A percentile compares a stretch with the other conserved stretches of the same genome.
These are phyloP conservation scores for Heliothis peltigera DNA, from an alignment of 2,888 invertebrate genomes.

Conservation along the genomic window DNA sequence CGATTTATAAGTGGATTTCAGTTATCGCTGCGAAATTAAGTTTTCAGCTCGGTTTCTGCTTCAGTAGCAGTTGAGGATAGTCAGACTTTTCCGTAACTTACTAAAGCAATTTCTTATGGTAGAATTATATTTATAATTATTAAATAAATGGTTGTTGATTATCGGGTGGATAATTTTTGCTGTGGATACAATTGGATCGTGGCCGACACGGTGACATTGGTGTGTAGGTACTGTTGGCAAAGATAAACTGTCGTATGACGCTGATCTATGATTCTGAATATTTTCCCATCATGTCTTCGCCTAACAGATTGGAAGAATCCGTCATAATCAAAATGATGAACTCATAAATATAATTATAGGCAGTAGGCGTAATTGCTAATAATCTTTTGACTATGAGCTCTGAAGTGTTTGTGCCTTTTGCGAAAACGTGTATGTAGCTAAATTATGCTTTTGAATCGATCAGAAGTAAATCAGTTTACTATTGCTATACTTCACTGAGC, in stretches of 20 bases:
- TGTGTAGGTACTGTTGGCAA: slow-evolving; percentile 70
- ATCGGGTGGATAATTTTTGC: slow-evolving; percentile 55
- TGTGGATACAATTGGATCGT: slow-evolving; percentile 72
- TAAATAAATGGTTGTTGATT: slow-evolving; percentile 55
- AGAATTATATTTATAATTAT: slow-evolving; percentile 33
- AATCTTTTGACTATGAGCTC: slow-evolving; percentile 32
- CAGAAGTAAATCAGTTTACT: background rate
- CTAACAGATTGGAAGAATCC: slow-evolving; percentile 41
- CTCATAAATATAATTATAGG: slow-evolving; percentile 38
- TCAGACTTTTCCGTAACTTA: slow-evolving; percentile 9
- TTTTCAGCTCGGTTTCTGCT: slow-evolving; percentile 35
- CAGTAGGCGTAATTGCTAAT: slow-evolving; percentile 27
- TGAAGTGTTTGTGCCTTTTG: slow-evolving; percentile 18
- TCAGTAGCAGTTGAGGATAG: slow-evolving; percentile 17
- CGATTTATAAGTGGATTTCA: slow-evolving; percentile 52
- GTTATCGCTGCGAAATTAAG: slow-evolving; percentile 50
- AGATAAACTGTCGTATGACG: slow-evolving; percentile 58
- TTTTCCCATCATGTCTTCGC: slow-evolving; percentile 61
- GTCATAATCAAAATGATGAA: slow-evolving; percentile 49
- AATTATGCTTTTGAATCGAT: slow-evolving; percentile 3
- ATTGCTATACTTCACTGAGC: background rate
- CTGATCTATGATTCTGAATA: slow-evolving; percentile 76
- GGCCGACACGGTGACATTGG: slow-evolving; percentile 75
- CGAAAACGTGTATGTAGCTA: slow-evolving; percentile 1
- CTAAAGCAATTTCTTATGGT: slow-evolving; percentile 22